Percentiles rank a stretch among this genome's conserved stretches.
Evolutionary conservation across 2,797 vertebrate species (phyloP).

Genomic region (Babyrousa celebensis): DNA sequence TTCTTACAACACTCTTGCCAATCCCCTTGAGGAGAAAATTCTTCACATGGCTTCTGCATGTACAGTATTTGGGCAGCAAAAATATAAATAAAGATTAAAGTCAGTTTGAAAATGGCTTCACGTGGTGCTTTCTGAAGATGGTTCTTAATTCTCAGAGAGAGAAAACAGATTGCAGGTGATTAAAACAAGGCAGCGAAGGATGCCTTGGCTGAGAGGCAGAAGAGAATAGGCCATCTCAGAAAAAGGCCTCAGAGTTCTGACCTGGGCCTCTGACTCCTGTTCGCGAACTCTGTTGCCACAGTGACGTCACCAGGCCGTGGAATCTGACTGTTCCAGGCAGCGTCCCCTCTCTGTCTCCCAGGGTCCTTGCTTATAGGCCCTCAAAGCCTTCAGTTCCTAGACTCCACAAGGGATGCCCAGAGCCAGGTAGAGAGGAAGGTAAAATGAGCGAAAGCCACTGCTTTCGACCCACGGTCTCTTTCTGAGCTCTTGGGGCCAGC

Average conservation of each 20-base stretch:
- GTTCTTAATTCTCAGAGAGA: constrained; percentile 57
- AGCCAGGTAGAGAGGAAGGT: not conserved
- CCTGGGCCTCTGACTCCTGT: not conserved
- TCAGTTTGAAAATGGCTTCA: constrained; percentile 90
- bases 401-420: not conserved
- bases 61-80: constrained; percentile 96
- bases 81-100: constrained; percentile 97
- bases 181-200: not conserved
- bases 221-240: not conserved
- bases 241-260: not conserved
- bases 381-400: not conserved
- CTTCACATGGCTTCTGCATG: constrained; percentile 98
- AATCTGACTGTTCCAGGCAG: not conserved
- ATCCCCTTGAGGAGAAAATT: constrained; percentile 91
- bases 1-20: constrained; percentile 94
- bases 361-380: not conserved
- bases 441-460: not conserved
- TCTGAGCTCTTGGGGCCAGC: not conserved
- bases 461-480: not conserved
- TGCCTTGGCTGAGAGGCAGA: not conserved
- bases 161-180: not conserved
- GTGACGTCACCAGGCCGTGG: not conserved
- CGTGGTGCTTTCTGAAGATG: constrained; percentile 68
- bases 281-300: not conserved
- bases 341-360: constrained; percentile 7